Evolutionary conservation across 2,888 invertebrate species (phyloP).

Genomic region (Microdon myrmicae): DNA sequence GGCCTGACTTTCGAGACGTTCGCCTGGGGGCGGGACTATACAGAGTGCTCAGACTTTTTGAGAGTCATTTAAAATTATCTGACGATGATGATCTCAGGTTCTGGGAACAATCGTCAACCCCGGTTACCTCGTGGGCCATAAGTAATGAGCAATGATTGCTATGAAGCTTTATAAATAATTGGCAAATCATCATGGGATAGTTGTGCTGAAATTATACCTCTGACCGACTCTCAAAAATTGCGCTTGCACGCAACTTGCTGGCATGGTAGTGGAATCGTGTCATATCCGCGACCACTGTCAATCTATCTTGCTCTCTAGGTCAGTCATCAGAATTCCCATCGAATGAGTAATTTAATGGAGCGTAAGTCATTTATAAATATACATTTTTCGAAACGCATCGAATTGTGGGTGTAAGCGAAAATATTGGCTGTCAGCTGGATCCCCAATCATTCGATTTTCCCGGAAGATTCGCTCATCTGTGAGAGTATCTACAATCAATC

Average conservation of each 20-base stretch:
- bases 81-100: constrained; percentile 48
- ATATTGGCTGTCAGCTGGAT: constrained; percentile 8
- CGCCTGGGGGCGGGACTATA: constrained; percentile 37
- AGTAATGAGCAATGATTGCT: constrained; percentile 51
- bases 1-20: constrained; percentile 24
- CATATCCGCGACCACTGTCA: constrained; percentile 18
- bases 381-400: constrained; percentile 8
- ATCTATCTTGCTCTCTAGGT: constrained; percentile 9
- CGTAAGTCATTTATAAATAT: too few relatives aligned
- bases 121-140: constrained; percentile 8
- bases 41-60: constrained; percentile 12
- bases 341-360: constrained; percentile 29
- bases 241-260: constrained; percentile 37
- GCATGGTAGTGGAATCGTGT: background rate
- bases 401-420: constrained; percentile 7
- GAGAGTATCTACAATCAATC: constrained; percentile 29
- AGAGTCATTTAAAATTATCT: constrained; percentile 50
- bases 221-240: constrained; percentile 38
- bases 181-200: constrained; percentile 47
- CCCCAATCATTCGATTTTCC: background rate
- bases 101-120: constrained; percentile 42
- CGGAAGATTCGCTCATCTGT: constrained; percentile 15
- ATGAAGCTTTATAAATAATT: constrained; percentile 52
- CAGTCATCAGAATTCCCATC: constrained; percentile 17
- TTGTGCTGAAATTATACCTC: constrained; percentile 48